phyloP scores from a whole-genome alignment of 2,113 vertebrate genomes.

The Sialia sialis region DNA sequence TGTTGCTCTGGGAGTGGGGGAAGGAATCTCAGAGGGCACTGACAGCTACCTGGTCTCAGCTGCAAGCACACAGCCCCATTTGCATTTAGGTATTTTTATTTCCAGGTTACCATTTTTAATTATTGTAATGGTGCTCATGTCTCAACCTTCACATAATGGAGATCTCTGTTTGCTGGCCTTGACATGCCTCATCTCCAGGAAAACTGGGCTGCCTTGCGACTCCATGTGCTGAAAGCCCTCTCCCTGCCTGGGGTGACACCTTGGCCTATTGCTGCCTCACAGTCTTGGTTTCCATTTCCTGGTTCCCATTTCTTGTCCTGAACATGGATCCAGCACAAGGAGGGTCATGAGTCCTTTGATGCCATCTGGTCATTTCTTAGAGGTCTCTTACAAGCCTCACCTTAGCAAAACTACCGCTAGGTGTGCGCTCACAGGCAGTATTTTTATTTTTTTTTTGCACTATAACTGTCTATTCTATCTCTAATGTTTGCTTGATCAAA shows the following conservation, averaged over 20 bases:
- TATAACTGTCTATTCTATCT: background rate
- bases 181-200: background rate
- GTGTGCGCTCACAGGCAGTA: background rate
- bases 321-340: fast-evolving
- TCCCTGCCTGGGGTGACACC: background rate
- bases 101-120: background rate
- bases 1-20: background rate
- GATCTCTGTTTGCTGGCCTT: background rate
- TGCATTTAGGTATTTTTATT: background rate
- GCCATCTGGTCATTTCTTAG: background rate
- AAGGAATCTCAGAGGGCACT: background rate
- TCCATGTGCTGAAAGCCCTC: background rate
- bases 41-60: background rate
- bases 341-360: background rate
- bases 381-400: background rate
- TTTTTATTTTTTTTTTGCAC: background rate
- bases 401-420: background rate
- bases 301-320: background rate
- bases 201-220: background rate
- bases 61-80: background rate
- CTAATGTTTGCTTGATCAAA: background rate
- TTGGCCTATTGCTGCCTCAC: background rate
- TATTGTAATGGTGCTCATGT: background rate
- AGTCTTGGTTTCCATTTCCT: background rate
- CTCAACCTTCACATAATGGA: background rate